Evolutionary conservation across 2,113 vertebrate species (phyloP).

Genomic region (Felis catus): DNA sequence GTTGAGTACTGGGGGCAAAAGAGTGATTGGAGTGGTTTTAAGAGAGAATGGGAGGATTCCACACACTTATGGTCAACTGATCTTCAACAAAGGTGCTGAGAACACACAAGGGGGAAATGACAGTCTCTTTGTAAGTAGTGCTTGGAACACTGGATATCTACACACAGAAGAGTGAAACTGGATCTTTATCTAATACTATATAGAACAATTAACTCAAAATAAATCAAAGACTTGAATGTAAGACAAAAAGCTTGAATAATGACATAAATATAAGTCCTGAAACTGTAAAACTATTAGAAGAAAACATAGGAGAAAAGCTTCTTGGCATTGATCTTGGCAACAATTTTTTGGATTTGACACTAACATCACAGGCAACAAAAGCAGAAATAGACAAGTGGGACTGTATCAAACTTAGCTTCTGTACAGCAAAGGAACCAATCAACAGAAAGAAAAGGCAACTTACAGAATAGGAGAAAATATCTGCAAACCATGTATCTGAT

Average conservation of each 20-base stretch:
- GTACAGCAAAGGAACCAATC: not conserved
- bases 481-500: not conserved
- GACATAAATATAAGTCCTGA: no score
- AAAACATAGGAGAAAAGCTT: not conserved
- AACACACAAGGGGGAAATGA: not conserved
- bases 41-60: not conserved
- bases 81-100: not conserved
- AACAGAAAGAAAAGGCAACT: not conserved
- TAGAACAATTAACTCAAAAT: not conserved
- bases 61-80: not conserved
- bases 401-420: not conserved
- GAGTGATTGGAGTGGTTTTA: not conserved
- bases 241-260: no score
- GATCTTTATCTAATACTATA: not conserved
- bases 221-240: not conserved
- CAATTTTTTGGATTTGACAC: not conserved
- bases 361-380: not conserved
- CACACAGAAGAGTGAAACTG: not conserved
- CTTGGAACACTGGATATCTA: not conserved
- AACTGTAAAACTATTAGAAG: not conserved
- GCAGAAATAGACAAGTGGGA: not conserved
- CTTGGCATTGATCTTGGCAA: not conserved
- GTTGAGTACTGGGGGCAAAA: not conserved
- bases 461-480: not conserved
- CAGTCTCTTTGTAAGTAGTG: not conserved